phyloP scores from a whole-genome alignment of 2,797 vertebrate species.

The Erpetoichthys calabaricus region DNA sequence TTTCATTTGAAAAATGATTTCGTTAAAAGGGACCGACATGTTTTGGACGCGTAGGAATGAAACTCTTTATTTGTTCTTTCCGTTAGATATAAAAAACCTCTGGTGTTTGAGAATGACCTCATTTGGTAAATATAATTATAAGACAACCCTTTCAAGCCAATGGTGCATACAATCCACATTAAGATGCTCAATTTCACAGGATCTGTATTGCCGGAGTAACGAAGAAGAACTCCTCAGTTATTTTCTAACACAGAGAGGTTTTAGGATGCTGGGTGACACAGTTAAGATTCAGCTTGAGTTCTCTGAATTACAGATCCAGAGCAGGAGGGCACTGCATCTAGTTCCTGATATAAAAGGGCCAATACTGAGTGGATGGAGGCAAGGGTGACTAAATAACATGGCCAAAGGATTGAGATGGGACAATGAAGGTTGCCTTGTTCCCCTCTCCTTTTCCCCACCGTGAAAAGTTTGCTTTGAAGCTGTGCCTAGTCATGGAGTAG shows the following conservation, averaged over 20 bases:
- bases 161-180: conserved; percentile 24
- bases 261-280: too few species aligned
- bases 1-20: not conserved
- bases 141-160: conserved; percentile 19
- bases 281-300: too few species aligned
- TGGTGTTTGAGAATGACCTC: conserved; percentile 19
- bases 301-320: too few species aligned
- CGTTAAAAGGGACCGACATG: not conserved
- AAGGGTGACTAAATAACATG: too few species aligned
- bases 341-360: too few species aligned
- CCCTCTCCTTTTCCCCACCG: too few species aligned
- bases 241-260: not conserved
- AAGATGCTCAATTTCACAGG: conserved; percentile 22
- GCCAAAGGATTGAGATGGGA: too few species aligned
- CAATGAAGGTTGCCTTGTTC: too few species aligned
- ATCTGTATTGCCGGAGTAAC: conserved; percentile 19
- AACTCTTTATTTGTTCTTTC: not conserved
- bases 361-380: too few species aligned
- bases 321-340: too few species aligned
- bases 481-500: too few species aligned
- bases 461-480: too few species aligned
- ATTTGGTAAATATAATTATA: conserved; percentile 26
- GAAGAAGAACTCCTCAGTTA: conserved; percentile 12
- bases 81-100: conserved; percentile 2
- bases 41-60: not conserved